Evolutionary conservation across 1,140 invertebrate genomes (phyloP), one percentile per base, ranked within the genome.

Genomic region (Hycleus phaleratus): DNA sequence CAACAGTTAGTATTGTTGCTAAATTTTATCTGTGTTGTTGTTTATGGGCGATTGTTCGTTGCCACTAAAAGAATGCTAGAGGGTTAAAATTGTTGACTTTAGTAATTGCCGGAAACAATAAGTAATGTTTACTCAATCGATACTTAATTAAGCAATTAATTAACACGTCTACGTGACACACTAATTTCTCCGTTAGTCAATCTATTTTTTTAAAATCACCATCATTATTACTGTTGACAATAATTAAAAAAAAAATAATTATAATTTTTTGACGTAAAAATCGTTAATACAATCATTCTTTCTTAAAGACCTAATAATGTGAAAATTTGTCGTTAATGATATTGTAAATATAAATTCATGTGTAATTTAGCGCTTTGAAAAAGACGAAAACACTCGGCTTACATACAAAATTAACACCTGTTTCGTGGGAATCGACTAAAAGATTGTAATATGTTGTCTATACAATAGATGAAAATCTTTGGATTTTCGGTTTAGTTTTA

Each of bases 81-180:
- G 52, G 52, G 52, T 55, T 55, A 58, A 52, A 58, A 44, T 47
- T 62, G 61, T 62, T 62, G 59, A 49, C 53, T 46, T 56, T 59
- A 52, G 61, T 62, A 62, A 62, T 62, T 59, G 61, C 61, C 61
- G 61, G 61, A 59, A 62, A 62, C 52, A 59, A 62, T 62, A 47
- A 55, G 50, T 55, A 62, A 51, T 50, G 57, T 62, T 62, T 62
- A 43, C 52, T 56, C 58, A 62, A 62, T 62, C 61, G 57, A 62
- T 60, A 56, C 53, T 60, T 60, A 56, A 60, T 60, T 60, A 60
- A 60, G 59, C 59, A 60, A 60, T 60, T 60, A 60, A 60, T 60
- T 60, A 60, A 60, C 59, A 56, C 53, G 46, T 49, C 47, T 55
- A 55, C 52, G 46, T 49, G 51, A 60, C 42, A 53, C 51, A 26